These are phyloP conservation scores for Morelia viridis DNA, from an alignment of 2,797 vertebrate genomes.

Conservation along the genomic window DNA sequence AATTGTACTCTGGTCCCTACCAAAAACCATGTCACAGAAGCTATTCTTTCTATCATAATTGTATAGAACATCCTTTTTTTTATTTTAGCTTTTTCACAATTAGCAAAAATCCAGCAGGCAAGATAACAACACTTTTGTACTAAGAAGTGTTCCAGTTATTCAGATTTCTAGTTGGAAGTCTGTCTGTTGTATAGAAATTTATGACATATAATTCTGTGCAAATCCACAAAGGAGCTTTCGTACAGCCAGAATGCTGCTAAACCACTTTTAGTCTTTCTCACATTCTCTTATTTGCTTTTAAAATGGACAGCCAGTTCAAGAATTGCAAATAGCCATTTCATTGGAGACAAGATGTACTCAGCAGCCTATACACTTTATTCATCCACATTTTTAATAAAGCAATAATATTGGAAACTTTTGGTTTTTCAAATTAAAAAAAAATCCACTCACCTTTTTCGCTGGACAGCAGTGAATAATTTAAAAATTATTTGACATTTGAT, in stretches of 20 bases:
- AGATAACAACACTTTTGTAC: not conserved
- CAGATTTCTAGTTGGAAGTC: not conserved
- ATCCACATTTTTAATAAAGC: not conserved
- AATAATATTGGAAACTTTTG: not conserved
- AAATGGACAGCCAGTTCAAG: not conserved
- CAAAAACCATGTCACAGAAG: not conserved
- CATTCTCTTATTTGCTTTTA: not conserved
- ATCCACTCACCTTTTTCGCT: slow-evolving; percentile 11
- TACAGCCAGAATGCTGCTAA: not conserved
- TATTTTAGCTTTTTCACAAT: not conserved
- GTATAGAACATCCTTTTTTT: not conserved
- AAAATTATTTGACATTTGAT: not conserved
- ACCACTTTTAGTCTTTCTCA: not conserved
- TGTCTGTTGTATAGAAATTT: not conserved
- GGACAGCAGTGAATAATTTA: not conserved
- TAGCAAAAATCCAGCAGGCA: not conserved
- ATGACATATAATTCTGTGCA: not conserved
- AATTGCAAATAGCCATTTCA: not conserved
- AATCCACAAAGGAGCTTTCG: not conserved
- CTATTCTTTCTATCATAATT: not conserved
- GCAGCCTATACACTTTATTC: not conserved
- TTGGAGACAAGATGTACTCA: not conserved
- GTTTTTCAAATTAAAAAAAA: not conserved
- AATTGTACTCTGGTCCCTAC: not conserved
- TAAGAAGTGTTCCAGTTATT: not conserved